phyloP scores from a whole-genome alignment of 1,140 invertebrate species.

The Lysiphlebus fabarum region DNA sequence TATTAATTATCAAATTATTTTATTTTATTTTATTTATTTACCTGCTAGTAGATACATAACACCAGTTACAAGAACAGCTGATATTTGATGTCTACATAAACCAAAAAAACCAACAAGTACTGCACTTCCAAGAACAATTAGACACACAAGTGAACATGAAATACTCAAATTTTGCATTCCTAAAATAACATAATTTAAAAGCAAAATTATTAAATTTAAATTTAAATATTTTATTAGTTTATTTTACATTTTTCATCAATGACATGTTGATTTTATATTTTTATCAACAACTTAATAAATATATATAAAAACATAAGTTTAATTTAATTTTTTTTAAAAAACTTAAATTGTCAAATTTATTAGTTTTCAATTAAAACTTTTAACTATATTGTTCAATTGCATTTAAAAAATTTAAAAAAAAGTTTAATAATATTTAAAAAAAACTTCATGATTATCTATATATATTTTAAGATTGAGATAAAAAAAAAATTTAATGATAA shows the following conservation, averaged over 20 bases:
- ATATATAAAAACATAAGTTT: too few relatives aligned
- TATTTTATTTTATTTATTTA: conserved; percentile 46
- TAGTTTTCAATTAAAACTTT: too few relatives aligned
- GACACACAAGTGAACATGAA: conserved; percentile 83
- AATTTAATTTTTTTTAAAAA: too few relatives aligned
- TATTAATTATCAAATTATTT: neutral
- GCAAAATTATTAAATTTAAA: conserved; percentile 17
- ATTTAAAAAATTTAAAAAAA: too few relatives aligned
- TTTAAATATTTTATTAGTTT: neutral
- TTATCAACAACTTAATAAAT: neutral
- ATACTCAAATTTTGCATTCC: conserved; percentile 92
- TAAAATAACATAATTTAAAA: conserved; percentile 43
- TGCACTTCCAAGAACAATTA: conserved; percentile 79
- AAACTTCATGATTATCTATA: neutral
- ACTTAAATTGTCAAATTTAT: too few relatives aligned
- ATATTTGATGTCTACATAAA: conserved; percentile 81
- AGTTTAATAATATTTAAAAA: neutral
- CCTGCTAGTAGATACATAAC: conserved; percentile 89
- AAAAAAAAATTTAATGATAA: neutral
- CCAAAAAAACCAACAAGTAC: conserved; percentile 81
- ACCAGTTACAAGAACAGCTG: conserved; percentile 83
- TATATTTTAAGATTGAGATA: neutral
- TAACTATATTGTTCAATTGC: too few relatives aligned
- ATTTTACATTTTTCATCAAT: too few relatives aligned
- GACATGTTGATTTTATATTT: neutral